phyloP scores from a whole-genome alignment of 2,113 vertebrate genomes.

The Pluvianellus socialis region DNA sequence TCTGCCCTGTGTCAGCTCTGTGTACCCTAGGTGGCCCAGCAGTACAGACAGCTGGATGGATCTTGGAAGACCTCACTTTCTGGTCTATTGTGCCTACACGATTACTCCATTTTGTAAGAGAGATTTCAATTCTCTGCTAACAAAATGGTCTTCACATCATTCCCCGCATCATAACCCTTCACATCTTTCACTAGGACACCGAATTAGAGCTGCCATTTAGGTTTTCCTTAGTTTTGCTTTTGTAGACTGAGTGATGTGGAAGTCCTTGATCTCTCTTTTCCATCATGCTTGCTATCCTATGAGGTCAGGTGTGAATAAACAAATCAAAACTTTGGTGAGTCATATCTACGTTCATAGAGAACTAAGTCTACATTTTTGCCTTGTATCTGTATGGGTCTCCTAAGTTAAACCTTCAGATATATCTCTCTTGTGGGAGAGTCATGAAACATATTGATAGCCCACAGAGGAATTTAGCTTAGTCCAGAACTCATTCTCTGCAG shows the following conservation, averaged over 20 bases:
- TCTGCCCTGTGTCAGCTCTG: too few relatives aligned
- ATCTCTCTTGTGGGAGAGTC: not conserved
- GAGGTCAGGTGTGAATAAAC: not conserved
- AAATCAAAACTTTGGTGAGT: not conserved
- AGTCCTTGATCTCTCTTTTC: not conserved
- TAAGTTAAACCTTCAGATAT: not conserved
- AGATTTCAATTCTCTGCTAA: not conserved
- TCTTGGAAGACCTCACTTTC: not conserved
- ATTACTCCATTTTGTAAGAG: not conserved
- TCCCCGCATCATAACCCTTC: not conserved
- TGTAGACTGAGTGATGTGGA: not conserved
- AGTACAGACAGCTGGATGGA: not conserved
- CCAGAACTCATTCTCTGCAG: not conserved
- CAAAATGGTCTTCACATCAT: not conserved
- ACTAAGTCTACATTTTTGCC: not conserved
- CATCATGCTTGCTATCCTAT: not conserved
- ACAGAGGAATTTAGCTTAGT: not conserved
- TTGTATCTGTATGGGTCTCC: not conserved
- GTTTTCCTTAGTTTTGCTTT: not conserved
- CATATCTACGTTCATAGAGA: not conserved
- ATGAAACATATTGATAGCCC: not conserved
- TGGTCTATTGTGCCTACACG: not conserved
- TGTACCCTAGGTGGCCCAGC: not conserved
- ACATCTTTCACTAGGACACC: not conserved
- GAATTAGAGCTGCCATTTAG: not conserved